A percentile compares a stretch with the other conserved stretches of the same genome.
Evolutionary conservation across 2,888 invertebrate species (phyloP).

Genomic region (Fragum whitleyi): DNA sequence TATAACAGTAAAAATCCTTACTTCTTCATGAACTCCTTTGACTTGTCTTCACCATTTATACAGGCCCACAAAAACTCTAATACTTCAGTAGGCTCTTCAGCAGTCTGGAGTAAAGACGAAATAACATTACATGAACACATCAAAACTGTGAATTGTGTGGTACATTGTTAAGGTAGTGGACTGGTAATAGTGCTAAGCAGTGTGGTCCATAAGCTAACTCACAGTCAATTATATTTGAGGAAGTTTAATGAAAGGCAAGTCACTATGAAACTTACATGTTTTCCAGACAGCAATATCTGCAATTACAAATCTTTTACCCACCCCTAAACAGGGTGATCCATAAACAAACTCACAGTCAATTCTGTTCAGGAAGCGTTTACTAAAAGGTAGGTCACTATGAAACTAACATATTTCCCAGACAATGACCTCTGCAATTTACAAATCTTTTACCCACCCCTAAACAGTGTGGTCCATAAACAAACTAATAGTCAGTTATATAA

Average conservation of each 20-base stretch:
- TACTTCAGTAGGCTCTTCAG: conserved; percentile 68
- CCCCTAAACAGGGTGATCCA: conserved; percentile 84
- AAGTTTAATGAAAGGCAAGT: too few species aligned
- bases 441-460: conserved; percentile 83
- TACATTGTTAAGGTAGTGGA: too few species aligned
- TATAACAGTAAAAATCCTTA: not conserved
- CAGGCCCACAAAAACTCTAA: conserved; percentile 70
- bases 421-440: conserved; percentile 82
- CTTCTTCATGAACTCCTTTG: conserved; percentile 43
- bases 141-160: too few species aligned
- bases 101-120: conserved; percentile 51
- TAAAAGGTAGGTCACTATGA: too few species aligned
- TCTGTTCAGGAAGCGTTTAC: too few species aligned
- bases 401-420: conserved; percentile 82
- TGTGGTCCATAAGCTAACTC: too few species aligned
- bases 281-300: conserved; percentile 82
- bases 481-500: conserved; percentile 81
- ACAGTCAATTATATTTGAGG: too few species aligned
- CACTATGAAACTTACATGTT: conserved; percentile 82
- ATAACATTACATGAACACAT: too few species aligned
- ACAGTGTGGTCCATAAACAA: conserved; percentile 84
- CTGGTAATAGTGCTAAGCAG: too few species aligned
- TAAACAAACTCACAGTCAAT: conserved; percentile 81
- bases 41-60: conserved; percentile 63
- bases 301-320: conserved; percentile 82